These are phyloP conservation scores for Tenualosa thibaudeaui DNA, from an alignment of 2,797 vertebrate species.

Conservation along the genomic window DNA sequence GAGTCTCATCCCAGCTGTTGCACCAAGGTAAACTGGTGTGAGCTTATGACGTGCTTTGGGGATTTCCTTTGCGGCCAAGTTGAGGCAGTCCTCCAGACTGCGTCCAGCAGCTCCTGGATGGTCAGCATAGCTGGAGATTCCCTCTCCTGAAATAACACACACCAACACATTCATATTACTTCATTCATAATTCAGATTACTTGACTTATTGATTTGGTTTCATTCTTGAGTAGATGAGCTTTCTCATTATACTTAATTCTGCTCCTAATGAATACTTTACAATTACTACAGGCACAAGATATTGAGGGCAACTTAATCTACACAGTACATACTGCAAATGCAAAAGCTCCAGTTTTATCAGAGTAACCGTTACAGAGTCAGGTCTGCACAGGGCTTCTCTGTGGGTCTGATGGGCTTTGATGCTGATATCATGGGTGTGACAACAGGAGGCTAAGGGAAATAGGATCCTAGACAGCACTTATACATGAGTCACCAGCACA, in stretches of 20 bases:
- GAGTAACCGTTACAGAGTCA: not conserved
- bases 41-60: slow-evolving; percentile 70
- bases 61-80: slow-evolving; percentile 71
- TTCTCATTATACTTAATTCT: too few species aligned
- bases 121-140: slow-evolving; percentile 81
- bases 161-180: too few species aligned
- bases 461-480: not conserved
- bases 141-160: slow-evolving; percentile 65
- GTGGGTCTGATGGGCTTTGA: not conserved
- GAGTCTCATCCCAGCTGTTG: slow-evolving; percentile 85
- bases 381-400: not conserved
- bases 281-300: too few species aligned
- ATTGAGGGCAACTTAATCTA: too few species aligned
- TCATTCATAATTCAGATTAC: too few species aligned
- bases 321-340: too few species aligned
- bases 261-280: too few species aligned
- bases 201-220: too few species aligned
- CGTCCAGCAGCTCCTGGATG: slow-evolving; percentile 66
- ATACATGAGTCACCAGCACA: not conserved
- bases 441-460: too few species aligned
- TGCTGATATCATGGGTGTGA: not conserved
- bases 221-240: too few species aligned
- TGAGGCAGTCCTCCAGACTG: slow-evolving; percentile 76
- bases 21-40: slow-evolving; percentile 82
- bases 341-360: not conserved